Percentiles rank a stretch among this genome's conserved stretches.
These are phyloP conservation scores for Callinectes sapidus DNA, from an alignment of 2,888 invertebrate genomes.

Conservation along the genomic window DNA sequence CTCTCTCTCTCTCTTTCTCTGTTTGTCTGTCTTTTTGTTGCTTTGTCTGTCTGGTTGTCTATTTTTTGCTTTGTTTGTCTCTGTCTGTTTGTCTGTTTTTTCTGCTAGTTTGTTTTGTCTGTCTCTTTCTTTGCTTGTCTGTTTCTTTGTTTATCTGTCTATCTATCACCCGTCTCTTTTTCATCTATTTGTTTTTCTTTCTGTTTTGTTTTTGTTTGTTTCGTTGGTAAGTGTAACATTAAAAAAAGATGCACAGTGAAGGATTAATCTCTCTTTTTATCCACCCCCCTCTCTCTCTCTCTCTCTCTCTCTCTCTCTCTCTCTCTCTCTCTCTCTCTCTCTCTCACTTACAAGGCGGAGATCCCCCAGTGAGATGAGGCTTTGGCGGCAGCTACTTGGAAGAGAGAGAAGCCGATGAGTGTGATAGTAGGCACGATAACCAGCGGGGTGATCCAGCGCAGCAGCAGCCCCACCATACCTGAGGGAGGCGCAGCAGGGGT, in stretches of 20 bases:
- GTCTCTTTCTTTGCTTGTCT: too few species aligned
- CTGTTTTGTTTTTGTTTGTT: too few species aligned
- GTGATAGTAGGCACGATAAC: conserved; percentile 90
- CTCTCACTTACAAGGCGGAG: conserved; percentile 83
- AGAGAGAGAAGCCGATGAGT: conserved; percentile 87
- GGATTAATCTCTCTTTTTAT: conserved; percentile 20
- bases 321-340: neutral
- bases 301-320: neutral
- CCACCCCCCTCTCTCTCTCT: conserved; percentile 10
- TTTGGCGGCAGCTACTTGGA: conserved; percentile 87
- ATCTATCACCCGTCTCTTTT: too few species aligned
- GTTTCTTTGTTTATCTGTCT: too few species aligned
- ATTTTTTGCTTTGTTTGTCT: too few species aligned
- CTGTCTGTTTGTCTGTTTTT: too few species aligned
- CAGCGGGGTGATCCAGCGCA: conserved; percentile 87
- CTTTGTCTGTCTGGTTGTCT: neutral
- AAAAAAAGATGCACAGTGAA: too few species aligned
- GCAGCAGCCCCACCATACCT: conserved; percentile 85
- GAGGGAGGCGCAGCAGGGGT: conserved; percentile 52
- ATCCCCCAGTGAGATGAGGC: conserved; percentile 91
- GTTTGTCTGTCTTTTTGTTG: neutral
- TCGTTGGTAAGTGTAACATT: too few species aligned
- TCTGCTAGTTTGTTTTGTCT: too few species aligned
- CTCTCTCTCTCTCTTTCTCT: conserved; percentile 37
- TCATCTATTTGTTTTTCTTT: too few species aligned